Conservation (phyloP, 2,797 vertebrate species). For the Percopsis omiscomaycus region DNA sequence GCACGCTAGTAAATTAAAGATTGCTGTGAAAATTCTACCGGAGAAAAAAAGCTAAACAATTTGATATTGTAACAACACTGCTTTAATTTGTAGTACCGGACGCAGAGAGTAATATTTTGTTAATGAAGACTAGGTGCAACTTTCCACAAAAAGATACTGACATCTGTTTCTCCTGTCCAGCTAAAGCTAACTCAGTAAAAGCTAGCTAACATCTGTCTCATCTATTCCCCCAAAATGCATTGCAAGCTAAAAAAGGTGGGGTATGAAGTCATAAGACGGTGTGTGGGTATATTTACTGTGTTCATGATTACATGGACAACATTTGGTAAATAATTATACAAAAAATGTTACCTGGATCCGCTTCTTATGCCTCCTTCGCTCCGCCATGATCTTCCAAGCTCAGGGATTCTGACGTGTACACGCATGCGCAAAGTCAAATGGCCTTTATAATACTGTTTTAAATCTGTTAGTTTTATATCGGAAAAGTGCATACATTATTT, state of each 20-base stretch:
- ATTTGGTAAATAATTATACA: not conserved
- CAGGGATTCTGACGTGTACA: conserved; percentile 77
- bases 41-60: no score
- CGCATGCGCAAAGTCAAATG: conserved; percentile 10
- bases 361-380: conserved; percentile 96
- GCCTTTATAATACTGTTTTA: no score
- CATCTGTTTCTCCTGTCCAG: conserved; percentile 47
- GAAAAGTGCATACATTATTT: no score
- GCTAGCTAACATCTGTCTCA: conserved; percentile 48
- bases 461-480: no score
- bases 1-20: conserved; percentile 12
- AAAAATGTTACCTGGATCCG: conserved; percentile 88
- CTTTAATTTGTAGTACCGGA: conserved; percentile 16
- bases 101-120: no score
- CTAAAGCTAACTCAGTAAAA: conserved; percentile 55
- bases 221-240: conserved; percentile 12
- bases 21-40: no score
- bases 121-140: not conserved
- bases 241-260: no score
- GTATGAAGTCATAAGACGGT: not conserved
- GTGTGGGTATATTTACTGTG: not conserved
- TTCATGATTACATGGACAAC: fast-evolving
- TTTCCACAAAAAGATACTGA: conserved; percentile 22
- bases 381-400: conserved; percentile 94
- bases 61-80: no score